Base-by-base conservation (phyloP, 1,140 invertebrate genomes). In the Temnothorax curvispinosus region DNA sequence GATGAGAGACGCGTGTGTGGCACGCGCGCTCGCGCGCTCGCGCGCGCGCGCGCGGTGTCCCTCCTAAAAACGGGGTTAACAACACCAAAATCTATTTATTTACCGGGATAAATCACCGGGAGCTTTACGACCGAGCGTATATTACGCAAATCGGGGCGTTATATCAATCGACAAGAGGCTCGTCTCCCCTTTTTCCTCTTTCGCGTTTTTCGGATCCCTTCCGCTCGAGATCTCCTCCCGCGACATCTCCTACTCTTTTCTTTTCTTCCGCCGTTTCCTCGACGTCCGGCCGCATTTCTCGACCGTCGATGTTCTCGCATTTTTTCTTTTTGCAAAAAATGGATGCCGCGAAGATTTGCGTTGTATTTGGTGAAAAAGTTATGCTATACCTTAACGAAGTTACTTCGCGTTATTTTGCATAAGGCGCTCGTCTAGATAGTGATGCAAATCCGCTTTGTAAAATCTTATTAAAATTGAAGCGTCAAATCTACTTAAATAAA, bases 71-170 rank as follows among this genome's bases (percentile, higher is more conserved):
- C 85, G 86, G 75, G 88, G 88, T 90, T 90, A 90, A 90, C 88
- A 90, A 87, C 89, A 87, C 86, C 67, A 80, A 87, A 85, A 90
- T 90, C 89, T 90, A 90, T 90, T 90, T 90, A 90, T 90, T 87
- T 89, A 78, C 64, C 72, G 85, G 85, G 77, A 90, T 90, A 90
- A 89, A 90, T 90, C 88, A 90, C 78, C 65, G 77, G 65, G 65
- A 90, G 72, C 65, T 90, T 90, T 90, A 90, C 58, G 85, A 84
- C 64, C n/a, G 88, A 64, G 76, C 88, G 77, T 90, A 89, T 77
- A 90, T 90, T 90, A 90, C 89, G 89, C 88, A 90, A 90, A 90
- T 89, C 88, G 88, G 69, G 47, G 88, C 88, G 89, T 87, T 90
- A 90, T 90, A 90, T 90, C 89, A 90, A 90, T 90, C 89, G 89